phyloP scores from a whole-genome alignment of 2,113 vertebrate genomes.

The Sorex araneus region DNA sequence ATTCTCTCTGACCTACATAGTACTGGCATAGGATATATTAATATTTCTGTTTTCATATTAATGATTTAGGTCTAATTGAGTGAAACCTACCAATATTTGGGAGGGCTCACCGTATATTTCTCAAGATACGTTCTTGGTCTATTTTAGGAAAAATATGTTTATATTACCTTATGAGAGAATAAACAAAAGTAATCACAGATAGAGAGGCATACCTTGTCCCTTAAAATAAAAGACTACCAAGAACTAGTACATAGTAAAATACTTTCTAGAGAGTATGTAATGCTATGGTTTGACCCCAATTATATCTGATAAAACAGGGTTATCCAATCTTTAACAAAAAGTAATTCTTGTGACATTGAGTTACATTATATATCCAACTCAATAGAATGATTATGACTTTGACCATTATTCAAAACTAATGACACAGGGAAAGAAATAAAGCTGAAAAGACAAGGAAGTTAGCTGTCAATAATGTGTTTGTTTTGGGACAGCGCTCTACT shows the following conservation, averaged over 20 bases:
- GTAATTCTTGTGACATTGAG: slow-evolving; percentile 30
- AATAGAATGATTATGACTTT: slow-evolving; percentile 34
- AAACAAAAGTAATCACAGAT: background rate
- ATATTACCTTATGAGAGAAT: slow-evolving; percentile 56
- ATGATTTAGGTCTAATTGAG: background rate
- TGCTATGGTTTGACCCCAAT: background rate
- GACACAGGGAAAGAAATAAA: background rate
- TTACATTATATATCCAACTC: background rate
- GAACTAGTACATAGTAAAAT: background rate
- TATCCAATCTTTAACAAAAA: slow-evolving; percentile 1
- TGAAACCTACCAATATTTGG: background rate
- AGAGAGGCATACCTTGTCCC: background rate
- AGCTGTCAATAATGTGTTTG: too few relatives aligned
- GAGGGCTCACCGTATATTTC: background rate
- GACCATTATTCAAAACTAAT: background rate
- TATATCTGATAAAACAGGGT: slow-evolving; percentile 33
- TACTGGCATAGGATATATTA: background rate
- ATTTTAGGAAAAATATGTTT: background rate
- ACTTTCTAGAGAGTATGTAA: background rate
- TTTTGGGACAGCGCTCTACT: too few relatives aligned
- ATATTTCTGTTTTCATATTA: background rate
- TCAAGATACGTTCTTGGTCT: background rate
- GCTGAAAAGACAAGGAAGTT: background rate
- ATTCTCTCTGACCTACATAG: background rate
- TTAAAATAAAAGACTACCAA: background rate